Percentiles rank a stretch among this genome's conserved stretches.
These are phyloP conservation scores for Novumbra hubbsi DNA, from an alignment of 2,797 vertebrate species.

Conservation along the genomic window DNA sequence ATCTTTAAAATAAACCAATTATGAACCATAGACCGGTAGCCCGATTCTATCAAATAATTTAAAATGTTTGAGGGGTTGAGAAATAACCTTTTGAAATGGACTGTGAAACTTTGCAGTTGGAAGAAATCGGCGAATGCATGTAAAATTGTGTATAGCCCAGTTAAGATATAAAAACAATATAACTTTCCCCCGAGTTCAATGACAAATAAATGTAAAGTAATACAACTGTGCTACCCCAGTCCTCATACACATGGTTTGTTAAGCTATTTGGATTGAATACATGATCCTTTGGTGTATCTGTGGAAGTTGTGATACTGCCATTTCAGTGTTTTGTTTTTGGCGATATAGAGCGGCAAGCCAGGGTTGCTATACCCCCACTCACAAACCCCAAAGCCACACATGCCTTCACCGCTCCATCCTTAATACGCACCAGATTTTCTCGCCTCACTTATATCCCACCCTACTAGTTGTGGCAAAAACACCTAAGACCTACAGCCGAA, in stretches of 20 bases:
- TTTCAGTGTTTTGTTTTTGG: not conserved
- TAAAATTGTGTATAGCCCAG: not conserved
- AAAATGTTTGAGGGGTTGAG: not conserved
- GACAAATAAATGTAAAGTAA: not conserved
- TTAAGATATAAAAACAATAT: not conserved
- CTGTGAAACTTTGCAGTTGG: not conserved
- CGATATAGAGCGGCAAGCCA: not conserved
- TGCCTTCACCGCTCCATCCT: not conserved
- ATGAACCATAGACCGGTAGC: not conserved
- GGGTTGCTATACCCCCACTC: not conserved
- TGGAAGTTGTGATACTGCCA: not conserved
- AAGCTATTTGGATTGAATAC: not conserved
- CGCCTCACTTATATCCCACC: not conserved
- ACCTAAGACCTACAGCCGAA: not conserved
- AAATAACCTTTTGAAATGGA: not conserved
- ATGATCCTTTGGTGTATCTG: not conserved
- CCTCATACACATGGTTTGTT: not conserved
- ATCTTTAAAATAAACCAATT: not conserved
- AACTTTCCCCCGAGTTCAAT: not conserved
- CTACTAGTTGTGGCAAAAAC: not conserved
- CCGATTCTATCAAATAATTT: not conserved
- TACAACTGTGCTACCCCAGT: not conserved
- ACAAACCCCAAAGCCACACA: not conserved
- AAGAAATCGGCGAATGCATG: not conserved
- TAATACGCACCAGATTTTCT: not conserved